Evolutionary conservation across 2,797 vertebrate species (phyloP).

Genomic region (Lepilemur ruficaudatus): DNA sequence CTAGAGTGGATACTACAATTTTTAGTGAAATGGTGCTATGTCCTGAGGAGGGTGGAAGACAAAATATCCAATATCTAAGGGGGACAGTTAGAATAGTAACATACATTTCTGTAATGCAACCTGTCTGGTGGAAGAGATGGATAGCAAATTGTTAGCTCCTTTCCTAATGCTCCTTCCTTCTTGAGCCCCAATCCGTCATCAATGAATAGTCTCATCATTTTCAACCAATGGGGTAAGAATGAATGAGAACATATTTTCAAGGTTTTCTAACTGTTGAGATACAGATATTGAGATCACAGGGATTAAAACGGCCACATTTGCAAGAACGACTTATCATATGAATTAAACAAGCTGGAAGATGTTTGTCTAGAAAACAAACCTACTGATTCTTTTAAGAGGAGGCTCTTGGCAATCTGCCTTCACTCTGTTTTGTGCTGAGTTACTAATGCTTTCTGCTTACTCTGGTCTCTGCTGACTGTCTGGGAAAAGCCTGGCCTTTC

Average conservation of each 20-base stretch:
- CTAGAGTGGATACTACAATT: constrained; percentile 45
- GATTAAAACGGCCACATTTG: constrained; percentile 41
- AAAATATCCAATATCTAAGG: constrained; percentile 66
- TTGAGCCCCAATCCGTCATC: background rate
- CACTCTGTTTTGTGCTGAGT: background rate
- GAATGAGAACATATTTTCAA: constrained; percentile 48
- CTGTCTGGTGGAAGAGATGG: constrained; percentile 48
- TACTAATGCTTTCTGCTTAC: background rate
- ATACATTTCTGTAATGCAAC: constrained; percentile 52
- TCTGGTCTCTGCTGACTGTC: background rate
- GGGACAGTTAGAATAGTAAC: constrained; percentile 67
- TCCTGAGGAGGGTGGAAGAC: constrained; percentile 49
- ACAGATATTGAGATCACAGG: constrained; percentile 35
- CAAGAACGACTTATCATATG: background rate
- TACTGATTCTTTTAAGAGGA: background rate
- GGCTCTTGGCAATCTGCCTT: background rate
- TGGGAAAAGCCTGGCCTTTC: background rate
- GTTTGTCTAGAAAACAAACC: background rate
- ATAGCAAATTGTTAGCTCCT: constrained; percentile 50
- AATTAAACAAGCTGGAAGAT: background rate
- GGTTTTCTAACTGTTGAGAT: constrained; percentile 1
- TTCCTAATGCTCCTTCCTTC: background rate
- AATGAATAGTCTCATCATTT: constrained; percentile 51
- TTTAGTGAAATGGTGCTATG: constrained; percentile 48
- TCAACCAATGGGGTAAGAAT: constrained; percentile 25